phyloP scores from a whole-genome alignment of 1,140 invertebrate species.

The Holotrichia oblita region DNA sequence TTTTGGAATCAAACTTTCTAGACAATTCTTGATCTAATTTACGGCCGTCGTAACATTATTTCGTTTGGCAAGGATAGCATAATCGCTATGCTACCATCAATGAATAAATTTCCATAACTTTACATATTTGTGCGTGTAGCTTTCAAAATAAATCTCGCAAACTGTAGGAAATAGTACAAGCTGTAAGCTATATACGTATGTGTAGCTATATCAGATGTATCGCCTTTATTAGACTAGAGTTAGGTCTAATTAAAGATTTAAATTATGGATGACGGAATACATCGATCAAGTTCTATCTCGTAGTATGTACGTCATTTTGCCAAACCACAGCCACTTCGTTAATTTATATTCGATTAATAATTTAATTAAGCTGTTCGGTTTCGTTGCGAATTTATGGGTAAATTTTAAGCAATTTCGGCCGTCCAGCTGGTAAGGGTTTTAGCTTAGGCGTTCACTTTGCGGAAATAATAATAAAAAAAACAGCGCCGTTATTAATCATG shows the following conservation, averaged over 20 bases:
- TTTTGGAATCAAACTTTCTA: too few relatives aligned
- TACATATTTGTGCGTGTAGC: background rate
- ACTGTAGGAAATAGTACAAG: background rate
- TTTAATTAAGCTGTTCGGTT: constrained; percentile 1
- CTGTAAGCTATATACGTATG: background rate
- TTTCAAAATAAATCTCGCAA: background rate
- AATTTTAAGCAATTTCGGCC: background rate
- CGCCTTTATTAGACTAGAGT: background rate
- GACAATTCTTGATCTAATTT: too few relatives aligned
- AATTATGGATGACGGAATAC: background rate
- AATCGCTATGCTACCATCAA: background rate
- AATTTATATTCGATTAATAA: constrained; percentile 18
- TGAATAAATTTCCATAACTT: constrained; percentile 3
- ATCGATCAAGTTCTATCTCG: background rate
- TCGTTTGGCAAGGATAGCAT: background rate
- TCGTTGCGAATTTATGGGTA: background rate
- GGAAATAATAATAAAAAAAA: constrained; percentile 16
- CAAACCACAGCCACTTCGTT: background rate
- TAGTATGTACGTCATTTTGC: background rate
- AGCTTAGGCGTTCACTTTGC: background rate
- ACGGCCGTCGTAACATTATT: too few relatives aligned
- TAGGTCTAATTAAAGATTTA: background rate
- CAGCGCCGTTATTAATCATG: background rate
- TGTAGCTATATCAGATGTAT: background rate
- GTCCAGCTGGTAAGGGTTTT: background rate